Conservation (phyloP, 92 coral and sea anemone genomes). For the Palythoa grandis region DNA sequence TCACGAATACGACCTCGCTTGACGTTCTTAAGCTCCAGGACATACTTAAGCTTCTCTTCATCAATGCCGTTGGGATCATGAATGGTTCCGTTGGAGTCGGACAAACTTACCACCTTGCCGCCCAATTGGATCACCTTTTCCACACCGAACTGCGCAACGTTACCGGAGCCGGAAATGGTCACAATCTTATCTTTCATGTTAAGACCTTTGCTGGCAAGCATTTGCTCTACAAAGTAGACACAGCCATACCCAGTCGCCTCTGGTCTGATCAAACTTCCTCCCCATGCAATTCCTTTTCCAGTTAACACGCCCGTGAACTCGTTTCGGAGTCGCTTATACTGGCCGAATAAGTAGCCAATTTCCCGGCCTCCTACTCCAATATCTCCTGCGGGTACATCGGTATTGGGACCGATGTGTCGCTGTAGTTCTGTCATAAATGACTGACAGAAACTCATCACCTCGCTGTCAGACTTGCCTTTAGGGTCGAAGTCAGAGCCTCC, state of each 20-base stretch:
- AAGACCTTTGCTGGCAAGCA: constrained; percentile 71
- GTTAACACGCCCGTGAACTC: constrained; percentile 92
- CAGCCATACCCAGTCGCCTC: constrained; percentile 92
- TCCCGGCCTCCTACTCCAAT: constrained; percentile 92
- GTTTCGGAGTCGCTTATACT: constrained; percentile 87
- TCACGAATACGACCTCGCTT: constrained; percentile 87
- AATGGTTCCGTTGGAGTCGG: constrained; percentile 81
- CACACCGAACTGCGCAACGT: constrained; percentile 82
- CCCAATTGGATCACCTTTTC: constrained; percentile 79
- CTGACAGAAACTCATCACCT: constrained; percentile 91
- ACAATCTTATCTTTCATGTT: constrained; percentile 73
- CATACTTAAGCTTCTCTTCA: constrained; percentile 72
- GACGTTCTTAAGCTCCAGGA: constrained; percentile 82
- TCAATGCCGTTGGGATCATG: constrained; percentile 84
- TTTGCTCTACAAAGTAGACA: constrained; percentile 80
- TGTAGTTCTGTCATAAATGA: constrained; percentile 88
- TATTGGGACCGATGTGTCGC: constrained; percentile 84
- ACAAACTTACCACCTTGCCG: constrained; percentile 80
- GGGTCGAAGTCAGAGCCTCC: constrained; percentile 93
- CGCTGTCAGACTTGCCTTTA: constrained; percentile 84
- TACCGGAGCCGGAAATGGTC: constrained; percentile 85
- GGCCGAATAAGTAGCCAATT: constrained; percentile 87
- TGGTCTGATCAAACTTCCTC: constrained; percentile 83
- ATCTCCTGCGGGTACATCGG: constrained; percentile 93
- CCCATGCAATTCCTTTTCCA: constrained; percentile 80